These are phyloP conservation scores for Lasioglossum malachurum DNA, from an alignment of 2,888 invertebrate genomes.

Conservation along the genomic window DNA sequence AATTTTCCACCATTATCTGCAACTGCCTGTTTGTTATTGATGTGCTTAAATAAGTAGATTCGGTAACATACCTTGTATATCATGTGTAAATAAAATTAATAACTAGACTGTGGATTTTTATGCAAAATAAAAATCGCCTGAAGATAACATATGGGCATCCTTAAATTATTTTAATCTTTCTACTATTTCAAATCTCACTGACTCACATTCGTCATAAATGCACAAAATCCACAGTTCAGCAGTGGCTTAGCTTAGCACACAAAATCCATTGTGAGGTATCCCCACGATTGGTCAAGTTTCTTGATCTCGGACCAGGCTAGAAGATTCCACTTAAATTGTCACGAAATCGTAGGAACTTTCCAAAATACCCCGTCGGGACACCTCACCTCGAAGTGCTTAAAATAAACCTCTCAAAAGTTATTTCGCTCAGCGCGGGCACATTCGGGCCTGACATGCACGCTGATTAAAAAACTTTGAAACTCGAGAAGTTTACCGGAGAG, in stretches of 20 bases:
- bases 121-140: background rate
- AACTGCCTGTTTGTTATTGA: too few species aligned
- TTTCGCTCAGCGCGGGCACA: background rate
- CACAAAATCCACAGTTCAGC: background rate
- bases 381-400: background rate
- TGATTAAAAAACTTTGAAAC: conserved; percentile 8
- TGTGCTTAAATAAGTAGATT: too few species aligned
- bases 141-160: too few species aligned
- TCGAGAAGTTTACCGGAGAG: background rate
- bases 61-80: too few species aligned
- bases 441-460: background rate
- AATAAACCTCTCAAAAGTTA: background rate
- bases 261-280: background rate
- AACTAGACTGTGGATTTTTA: background rate
- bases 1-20: too few species aligned
- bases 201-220: background rate
- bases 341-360: background rate
- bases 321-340: background rate
- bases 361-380: background rate
- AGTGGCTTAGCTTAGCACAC: background rate
- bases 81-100: too few species aligned
- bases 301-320: background rate
- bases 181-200: background rate
- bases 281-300: background rate
- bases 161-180: background rate